Percentiles rank a stretch among this genome's conserved stretches.
Conservation (phyloP, 2,888 invertebrate species). For the Ligdia adustata region DNA sequence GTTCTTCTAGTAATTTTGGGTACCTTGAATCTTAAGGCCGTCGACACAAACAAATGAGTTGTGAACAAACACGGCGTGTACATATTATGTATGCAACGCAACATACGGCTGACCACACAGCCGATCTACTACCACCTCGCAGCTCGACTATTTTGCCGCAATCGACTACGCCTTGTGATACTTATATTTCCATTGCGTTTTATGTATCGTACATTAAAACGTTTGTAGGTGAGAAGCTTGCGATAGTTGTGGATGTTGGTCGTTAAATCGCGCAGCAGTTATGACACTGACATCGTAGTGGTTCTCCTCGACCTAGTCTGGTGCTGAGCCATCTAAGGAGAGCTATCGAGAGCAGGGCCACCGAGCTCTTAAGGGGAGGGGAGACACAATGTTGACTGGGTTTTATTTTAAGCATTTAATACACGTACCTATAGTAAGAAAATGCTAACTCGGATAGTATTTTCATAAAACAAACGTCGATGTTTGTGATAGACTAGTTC, state of each 20-base stretch:
- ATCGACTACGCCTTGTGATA: conserved; percentile 15
- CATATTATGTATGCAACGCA: conserved; percentile 42
- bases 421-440: too few species aligned
- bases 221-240: conserved; percentile 39
- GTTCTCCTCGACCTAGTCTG: conserved; percentile 83
- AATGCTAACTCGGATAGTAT: too few species aligned
- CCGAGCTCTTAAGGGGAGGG: conserved; percentile 68
- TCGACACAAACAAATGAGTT: conserved; percentile 59
- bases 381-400: conserved; percentile 57
- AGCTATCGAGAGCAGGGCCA: conserved; percentile 82
- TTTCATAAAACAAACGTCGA: too few species aligned
- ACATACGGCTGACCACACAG: conserved; percentile 68
- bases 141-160: conserved; percentile 28
- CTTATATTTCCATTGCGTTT: conserved; percentile 26
- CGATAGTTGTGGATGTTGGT: conserved; percentile 47
- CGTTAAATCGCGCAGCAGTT: conserved; percentile 50
- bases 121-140: conserved; percentile 46
- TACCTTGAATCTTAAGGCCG: conserved; percentile 59
- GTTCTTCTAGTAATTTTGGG: conserved; percentile 44
- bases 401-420: conserved; percentile 46
- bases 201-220: conserved; percentile 4
- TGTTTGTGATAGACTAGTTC: too few species aligned
- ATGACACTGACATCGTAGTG: conserved; percentile 78
- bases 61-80: conserved; percentile 54
- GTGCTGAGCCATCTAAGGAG: conserved; percentile 81